Conservation (phyloP, 2,888 invertebrate genomes). For the Cataglyphis rosenhaueri region DNA sequence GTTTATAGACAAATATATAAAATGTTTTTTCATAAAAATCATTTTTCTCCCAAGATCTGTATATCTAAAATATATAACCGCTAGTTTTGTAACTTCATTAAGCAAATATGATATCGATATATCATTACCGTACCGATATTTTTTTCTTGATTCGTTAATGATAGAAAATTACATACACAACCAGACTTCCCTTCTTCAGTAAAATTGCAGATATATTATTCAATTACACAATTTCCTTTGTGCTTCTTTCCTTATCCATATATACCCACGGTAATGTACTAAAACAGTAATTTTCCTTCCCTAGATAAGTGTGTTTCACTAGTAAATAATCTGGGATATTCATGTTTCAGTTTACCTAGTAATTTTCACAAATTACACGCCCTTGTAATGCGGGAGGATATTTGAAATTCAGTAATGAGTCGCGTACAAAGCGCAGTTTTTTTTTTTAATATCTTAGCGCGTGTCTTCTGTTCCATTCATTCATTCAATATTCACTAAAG, state of each 20-base stretch:
- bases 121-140: constrained; percentile 1
- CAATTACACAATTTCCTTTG: constrained; percentile 32
- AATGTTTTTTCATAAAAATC: neutral
- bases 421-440: constrained; percentile 38
- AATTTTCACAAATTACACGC: constrained; percentile 48
- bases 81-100: constrained; percentile 4
- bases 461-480: constrained; percentile 36
- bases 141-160: constrained; percentile 28
- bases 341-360: constrained; percentile 24
- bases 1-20: neutral
- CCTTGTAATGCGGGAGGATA: constrained; percentile 37
- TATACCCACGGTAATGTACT: constrained; percentile 14
- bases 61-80: neutral
- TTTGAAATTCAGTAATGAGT: constrained; percentile 42
- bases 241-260: neutral
- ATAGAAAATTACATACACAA: constrained; percentile 28
- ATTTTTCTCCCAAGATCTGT: neutral
- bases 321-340: constrained; percentile 37
- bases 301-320: constrained; percentile 23
- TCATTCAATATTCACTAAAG: constrained; percentile 65
- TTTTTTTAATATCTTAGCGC: constrained; percentile 57
- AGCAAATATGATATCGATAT: neutral
- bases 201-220: constrained; percentile 48
- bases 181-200: neutral
- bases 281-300: constrained; percentile 29